These are phyloP conservation scores for Tragelaphus oryx DNA, from an alignment of 2,797 vertebrate genomes.

Conservation along the genomic window DNA sequence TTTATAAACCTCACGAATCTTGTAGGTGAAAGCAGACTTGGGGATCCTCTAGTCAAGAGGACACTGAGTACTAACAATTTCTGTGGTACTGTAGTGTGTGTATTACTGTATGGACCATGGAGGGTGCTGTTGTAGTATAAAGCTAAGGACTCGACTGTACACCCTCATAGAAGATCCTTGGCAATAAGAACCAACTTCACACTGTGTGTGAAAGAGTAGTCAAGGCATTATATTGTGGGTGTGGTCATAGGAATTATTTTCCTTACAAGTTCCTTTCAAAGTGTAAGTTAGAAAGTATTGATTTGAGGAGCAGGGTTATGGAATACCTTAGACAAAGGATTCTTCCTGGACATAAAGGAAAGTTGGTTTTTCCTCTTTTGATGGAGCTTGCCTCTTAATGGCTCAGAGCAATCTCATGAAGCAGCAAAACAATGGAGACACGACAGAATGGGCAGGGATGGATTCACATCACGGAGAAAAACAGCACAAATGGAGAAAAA, in stretches of 20 bases:
- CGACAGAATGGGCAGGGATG: slow-evolving; percentile 81
- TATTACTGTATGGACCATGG: neutral
- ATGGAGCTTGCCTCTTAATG: slow-evolving; percentile 77
- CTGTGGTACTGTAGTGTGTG: neutral
- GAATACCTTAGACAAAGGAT: neutral
- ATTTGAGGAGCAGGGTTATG: neutral
- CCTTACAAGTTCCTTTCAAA: slow-evolving; percentile 1
- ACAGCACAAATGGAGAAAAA: slow-evolving; percentile 84
- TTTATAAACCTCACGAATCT: neutral
- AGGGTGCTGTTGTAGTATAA: neutral
- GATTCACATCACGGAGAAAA: slow-evolving; percentile 82
- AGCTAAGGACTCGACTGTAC: neutral
- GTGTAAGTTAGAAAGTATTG: neutral
- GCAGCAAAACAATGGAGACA: slow-evolving; percentile 80
- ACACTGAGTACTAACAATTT: neutral
- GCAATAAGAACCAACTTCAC: neutral
- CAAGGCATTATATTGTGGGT: neutral
- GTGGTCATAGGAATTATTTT: neutral
- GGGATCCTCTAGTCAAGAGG: neutral
- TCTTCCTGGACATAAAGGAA: slow-evolving; percentile 39
- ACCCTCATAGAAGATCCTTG: neutral
- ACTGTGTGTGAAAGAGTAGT: neutral
- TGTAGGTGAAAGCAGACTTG: neutral
- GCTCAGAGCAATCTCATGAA: slow-evolving; percentile 78
- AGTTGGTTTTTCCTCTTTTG: neutral